Base-by-base conservation (phyloP, 2,888 invertebrate species). In the Latrodectus hesperus region DNA sequence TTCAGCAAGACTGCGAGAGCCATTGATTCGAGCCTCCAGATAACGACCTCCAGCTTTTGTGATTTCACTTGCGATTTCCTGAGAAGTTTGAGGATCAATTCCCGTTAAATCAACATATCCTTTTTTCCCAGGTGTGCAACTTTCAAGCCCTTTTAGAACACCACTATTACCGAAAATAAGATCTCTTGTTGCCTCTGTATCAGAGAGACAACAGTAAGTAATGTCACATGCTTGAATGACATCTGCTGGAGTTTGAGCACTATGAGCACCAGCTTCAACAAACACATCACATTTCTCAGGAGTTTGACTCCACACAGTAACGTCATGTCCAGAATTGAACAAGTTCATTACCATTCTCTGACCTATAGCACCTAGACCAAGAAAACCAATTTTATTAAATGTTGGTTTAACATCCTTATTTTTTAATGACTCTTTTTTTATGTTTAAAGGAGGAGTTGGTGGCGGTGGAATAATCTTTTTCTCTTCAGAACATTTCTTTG, bases 61-160 rank as follows among this genome's bases (percentile, higher is more conserved):
- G n/a, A 88, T 74, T 14, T 77, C 83, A 53, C 98, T 97, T 38
- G 96, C 95, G 91, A 98, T 97, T 91, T 98, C 98, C 92, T 96
- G 95, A 9, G 98, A 98, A 0, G 98, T 97, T 92, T 98, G 97
- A 0, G 96, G 95, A 93, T 98, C 98, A 90, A 98, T 96, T 2
- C 97, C 96, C 9, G 98, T 98, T 98, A 99, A 97, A 93, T 99
- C 98, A 12, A 99, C 97, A 93, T 97, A 99, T 78, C 97, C 97
- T 92, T 98, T 99, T 49, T 94, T 94, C 16, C 94, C 92, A 22
- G 94, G 92, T 0, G 12, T 9, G n/a, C 51, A 49, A 11, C 26
- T 22, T 49, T 85, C 84, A 90, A 96, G 95, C 91, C 96, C 96
- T 91, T 95, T 95, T 80, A 98, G 93, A 4, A 98, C 97, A 5